These are phyloP conservation scores for Parasteatoda lunata DNA, from an alignment of 2,888 invertebrate species.

Conservation along the genomic window DNA sequence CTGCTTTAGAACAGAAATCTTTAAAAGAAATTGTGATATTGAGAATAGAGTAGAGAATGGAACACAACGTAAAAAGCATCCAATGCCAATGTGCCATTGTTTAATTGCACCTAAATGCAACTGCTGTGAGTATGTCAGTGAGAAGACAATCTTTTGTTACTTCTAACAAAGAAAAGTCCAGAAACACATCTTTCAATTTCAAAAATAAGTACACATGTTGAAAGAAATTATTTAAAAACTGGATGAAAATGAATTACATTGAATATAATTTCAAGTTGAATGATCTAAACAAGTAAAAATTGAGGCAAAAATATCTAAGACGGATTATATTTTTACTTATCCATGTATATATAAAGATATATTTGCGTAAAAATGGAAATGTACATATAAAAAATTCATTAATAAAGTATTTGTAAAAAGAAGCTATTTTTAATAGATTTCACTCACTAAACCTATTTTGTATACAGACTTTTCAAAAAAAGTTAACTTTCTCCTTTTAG, in stretches of 20 bases:
- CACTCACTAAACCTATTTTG: too few relatives aligned
- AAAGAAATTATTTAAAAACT: too few relatives aligned
- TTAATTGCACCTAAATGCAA: neutral
- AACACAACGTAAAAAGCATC: neutral
- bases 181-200: neutral
- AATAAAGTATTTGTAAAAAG: conserved; percentile 15
- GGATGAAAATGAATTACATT: neutral
- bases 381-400: conserved; percentile 12
- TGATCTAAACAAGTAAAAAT: neutral
- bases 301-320: neutral
- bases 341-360: conserved; percentile 31
- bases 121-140: neutral
- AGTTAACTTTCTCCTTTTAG: too few relatives aligned
- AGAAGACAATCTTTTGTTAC: neutral
- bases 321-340: conserved; percentile 29
- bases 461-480: too few relatives aligned
- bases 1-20: neutral
- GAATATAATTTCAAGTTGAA: neutral
- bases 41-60: neutral
- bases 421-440: too few relatives aligned
- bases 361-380: conserved; percentile 12
- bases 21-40: neutral
- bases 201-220: too few relatives aligned
- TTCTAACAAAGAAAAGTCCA: neutral
- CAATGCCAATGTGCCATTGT: neutral